Base-by-base conservation (phyloP, 1,140 invertebrate species). In the Andricus grossulariae region DNA sequence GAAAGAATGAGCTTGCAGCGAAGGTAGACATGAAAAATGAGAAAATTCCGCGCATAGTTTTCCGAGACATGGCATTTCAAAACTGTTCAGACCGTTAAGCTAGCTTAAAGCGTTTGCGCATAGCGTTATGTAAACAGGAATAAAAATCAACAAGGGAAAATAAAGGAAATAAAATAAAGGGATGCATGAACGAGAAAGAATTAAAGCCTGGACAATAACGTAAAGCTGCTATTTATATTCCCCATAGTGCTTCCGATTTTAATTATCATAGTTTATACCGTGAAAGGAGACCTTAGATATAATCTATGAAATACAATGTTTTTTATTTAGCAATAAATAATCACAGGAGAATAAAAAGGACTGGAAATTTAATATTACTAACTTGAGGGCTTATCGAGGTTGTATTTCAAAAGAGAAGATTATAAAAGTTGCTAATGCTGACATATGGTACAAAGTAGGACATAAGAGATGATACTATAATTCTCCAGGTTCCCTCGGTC, bases 51-150 rank as follows among this genome's bases (percentile, higher is more conserved):
- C 32, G n/a, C 32, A 66, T 66, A 66, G 60, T 66, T 66, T 66
- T 66, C 60, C 60, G 60, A 66, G 60, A 66, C 60, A 45, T 66
- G 60, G 60, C 60, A 66, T 66, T 66, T 66, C 60, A 66, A 66
- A 66, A 66, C 32, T 39, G 32, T 66, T 66, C 25, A 66, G 32
- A 39, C 15, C 15, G 60, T 66, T 66, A n/a, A 66, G 60, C 60
- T 66, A 3, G 12, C 60, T 13, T 66, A n/a, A 39, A 39, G 32
- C 32, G 15, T 66, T 66, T 32, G 39, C 60, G 32, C 60, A 39
- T 13, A n/a, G 15, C 60, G 25, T 66, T 66, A 66, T 39, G 32
- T 66, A 66, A 66, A 66, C 60, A 66, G 10, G 15, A 16, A n/a
- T 66, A 39, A 45, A 66, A 66, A 39, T 39, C 15, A 39, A 66